Conservation (phyloP, 2,113 vertebrate species). For the Python bivittatus region DNA sequence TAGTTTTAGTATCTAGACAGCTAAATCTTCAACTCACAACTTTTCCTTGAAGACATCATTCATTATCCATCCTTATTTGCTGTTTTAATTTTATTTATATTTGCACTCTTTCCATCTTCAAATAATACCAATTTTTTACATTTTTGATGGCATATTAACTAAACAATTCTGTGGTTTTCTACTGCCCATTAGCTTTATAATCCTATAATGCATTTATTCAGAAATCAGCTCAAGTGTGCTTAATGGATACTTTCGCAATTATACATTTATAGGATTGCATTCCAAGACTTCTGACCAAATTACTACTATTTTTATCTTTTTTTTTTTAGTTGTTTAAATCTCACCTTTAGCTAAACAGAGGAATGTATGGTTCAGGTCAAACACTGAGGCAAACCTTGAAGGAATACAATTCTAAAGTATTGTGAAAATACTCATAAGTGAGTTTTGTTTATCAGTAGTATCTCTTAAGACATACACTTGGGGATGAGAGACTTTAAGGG, state of each 20-base stretch:
- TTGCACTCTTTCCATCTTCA: background rate
- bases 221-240: background rate
- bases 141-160: background rate
- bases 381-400: background rate
- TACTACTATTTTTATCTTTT: accelerated
- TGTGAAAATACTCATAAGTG: background rate
- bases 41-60: background rate
- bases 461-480: background rate
- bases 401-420: background rate
- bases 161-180: background rate
- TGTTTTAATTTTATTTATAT: background rate
- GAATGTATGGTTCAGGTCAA: background rate
- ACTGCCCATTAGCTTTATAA: background rate
- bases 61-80: background rate
- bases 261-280: background rate
- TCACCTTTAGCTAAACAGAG: background rate
- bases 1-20: background rate
- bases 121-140: background rate
- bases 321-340: background rate
- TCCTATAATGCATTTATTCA: background rate
- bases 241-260: background rate
- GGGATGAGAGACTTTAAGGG: background rate
- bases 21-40: background rate
- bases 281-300: background rate
- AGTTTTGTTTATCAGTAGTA: background rate